phyloP scores from a whole-genome alignment of 2,888 invertebrate genomes.

The Tipula helvola region DNA sequence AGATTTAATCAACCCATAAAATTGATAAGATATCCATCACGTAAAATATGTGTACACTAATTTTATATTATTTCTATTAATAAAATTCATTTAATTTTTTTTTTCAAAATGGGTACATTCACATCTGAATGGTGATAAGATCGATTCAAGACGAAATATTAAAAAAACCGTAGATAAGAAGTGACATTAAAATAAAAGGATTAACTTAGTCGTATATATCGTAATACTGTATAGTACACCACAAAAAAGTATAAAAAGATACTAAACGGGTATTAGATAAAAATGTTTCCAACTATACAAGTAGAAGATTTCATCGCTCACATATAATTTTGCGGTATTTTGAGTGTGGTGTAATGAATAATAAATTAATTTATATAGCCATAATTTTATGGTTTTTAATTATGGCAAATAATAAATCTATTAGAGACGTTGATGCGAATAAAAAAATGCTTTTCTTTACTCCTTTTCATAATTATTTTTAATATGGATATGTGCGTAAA shows the following conservation, averaged over 20 bases:
- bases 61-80: too few species aligned
- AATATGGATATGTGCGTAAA: neutral
- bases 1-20: neutral
- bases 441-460: neutral
- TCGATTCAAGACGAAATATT: neutral
- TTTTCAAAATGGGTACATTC: neutral
- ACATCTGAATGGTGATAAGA: neutral
- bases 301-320: neutral
- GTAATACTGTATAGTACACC: neutral
- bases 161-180: neutral
- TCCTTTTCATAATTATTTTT: neutral
- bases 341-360: neutral
- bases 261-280: neutral
- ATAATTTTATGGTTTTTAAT: conserved; percentile 4
- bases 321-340: neutral
- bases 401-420: neutral
- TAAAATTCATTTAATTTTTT: too few species aligned
- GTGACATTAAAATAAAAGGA: neutral
- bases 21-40: neutral
- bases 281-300: neutral
- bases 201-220: neutral
- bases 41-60: neutral
- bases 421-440: neutral
- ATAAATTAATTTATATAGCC: neutral
- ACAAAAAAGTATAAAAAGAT: neutral